These are phyloP conservation scores for Leucosticte australis DNA, from an alignment of 2,113 vertebrate genomes.

Conservation along the genomic window DNA sequence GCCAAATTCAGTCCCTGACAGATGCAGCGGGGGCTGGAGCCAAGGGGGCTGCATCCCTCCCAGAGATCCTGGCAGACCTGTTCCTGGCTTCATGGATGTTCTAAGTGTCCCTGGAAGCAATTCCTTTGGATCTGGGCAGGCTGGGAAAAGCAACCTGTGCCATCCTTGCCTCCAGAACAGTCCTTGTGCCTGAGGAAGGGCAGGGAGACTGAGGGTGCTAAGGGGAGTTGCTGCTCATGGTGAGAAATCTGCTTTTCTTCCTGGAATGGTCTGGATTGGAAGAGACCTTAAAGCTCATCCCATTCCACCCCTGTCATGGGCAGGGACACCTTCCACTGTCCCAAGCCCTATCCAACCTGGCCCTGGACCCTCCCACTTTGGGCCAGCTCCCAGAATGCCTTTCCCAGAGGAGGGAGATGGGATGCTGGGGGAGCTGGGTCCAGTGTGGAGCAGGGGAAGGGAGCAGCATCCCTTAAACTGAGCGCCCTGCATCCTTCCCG, in stretches of 20 bases:
- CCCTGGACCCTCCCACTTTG: neutral
- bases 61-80: neutral
- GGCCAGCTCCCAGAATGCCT: neutral
- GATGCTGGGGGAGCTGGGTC: rapidly evolving
- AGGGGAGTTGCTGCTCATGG: neutral
- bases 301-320: neutral
- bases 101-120: neutral
- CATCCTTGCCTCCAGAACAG: rapidly evolving
- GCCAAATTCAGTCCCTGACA: neutral
- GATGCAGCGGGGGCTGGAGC: neutral
- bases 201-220: neutral
- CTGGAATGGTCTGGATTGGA: neutral
- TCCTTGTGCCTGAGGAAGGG: neutral
- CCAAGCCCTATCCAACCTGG: rapidly evolving
- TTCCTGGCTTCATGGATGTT: neutral
- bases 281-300: neutral
- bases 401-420: neutral
- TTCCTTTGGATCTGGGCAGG: neutral
- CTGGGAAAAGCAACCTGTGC: rapidly evolving
- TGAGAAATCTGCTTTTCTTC: neutral
- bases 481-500: rapidly evolving
- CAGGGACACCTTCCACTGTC: neutral
- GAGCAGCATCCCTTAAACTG: neutral
- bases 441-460: rapidly evolving
- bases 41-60: neutral